Conservation (phyloP, 1,140 invertebrate genomes). For the Ephestia elutella region DNA sequence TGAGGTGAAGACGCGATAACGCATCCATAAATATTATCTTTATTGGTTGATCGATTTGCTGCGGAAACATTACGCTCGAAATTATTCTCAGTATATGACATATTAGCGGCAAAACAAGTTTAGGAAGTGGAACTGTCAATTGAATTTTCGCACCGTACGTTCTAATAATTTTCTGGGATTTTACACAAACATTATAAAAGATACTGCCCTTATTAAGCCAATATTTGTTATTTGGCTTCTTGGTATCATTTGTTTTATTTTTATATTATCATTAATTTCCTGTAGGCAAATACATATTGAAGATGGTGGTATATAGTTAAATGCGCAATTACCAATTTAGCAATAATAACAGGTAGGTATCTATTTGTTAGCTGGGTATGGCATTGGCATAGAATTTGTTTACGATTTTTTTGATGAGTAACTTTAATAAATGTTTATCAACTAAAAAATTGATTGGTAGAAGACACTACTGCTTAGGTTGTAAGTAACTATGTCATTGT, state of each 20-base stretch:
- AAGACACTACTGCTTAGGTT: too few species aligned
- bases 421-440: too few species aligned
- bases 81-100: not conserved
- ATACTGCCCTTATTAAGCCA: not conserved
- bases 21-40: not conserved
- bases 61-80: not conserved
- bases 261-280: constrained; percentile 22
- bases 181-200: not conserved
- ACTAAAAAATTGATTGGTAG: too few species aligned
- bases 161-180: not conserved
- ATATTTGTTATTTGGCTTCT: constrained; percentile 16
- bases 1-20: not conserved
- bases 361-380: not conserved
- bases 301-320: not conserved
- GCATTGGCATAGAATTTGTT: too few species aligned
- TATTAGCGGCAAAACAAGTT: not conserved
- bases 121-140: not conserved
- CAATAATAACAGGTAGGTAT: not conserved
- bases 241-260: constrained; percentile 30
- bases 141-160: not conserved
- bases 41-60: not conserved
- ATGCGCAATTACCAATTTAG: not conserved
- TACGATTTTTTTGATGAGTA: too few species aligned
- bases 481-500: too few species aligned
- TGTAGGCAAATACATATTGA: not conserved